Conservation (phyloP, 35 echinoderm and acorn worm species). For the Ophiothrix spiculata region DNA sequence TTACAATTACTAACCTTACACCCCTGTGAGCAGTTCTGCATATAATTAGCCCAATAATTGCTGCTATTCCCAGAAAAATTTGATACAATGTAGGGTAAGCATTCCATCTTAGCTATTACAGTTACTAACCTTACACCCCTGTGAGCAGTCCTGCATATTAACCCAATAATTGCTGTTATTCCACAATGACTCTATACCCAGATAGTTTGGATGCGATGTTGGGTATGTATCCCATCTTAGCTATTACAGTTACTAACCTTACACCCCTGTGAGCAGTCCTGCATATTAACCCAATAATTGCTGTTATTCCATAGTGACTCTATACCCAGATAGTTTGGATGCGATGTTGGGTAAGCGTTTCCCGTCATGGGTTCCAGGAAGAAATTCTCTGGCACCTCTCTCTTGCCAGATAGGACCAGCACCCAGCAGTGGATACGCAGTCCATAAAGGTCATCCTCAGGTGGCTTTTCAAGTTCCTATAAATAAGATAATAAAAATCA, state of each 20-base stretch:
- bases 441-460: slow-evolving; percentile 82
- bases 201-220: slow-evolving; percentile 64
- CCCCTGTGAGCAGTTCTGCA: slow-evolving; percentile 98
- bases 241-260: too few species aligned
- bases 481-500: not conserved
- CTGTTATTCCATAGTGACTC: slow-evolving; percentile 95
- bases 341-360: slow-evolving; percentile 67
- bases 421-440: slow-evolving; percentile 97
- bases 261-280: slow-evolving; percentile 98
- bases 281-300: slow-evolving; percentile 99
- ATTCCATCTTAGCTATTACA: too few species aligned
- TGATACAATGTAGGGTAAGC: slow-evolving; percentile 63
- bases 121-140: slow-evolving; percentile 98
- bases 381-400: slow-evolving; percentile 98
- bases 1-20: slow-evolving; percentile 98
- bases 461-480: slow-evolving; percentile 93
- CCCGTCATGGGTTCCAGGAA: slow-evolving; percentile 98
- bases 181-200: slow-evolving; percentile 96
- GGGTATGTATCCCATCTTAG: slow-evolving; percentile 75
- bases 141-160: slow-evolving; percentile 98
- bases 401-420: slow-evolving; percentile 83
- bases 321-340: slow-evolving; percentile 80
- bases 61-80: slow-evolving; percentile 80
- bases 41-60: slow-evolving; percentile 98
- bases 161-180: slow-evolving; percentile 98